Evolutionary conservation across 2,797 vertebrate genomes (phyloP).

Genomic region (Lates japonicus): DNA sequence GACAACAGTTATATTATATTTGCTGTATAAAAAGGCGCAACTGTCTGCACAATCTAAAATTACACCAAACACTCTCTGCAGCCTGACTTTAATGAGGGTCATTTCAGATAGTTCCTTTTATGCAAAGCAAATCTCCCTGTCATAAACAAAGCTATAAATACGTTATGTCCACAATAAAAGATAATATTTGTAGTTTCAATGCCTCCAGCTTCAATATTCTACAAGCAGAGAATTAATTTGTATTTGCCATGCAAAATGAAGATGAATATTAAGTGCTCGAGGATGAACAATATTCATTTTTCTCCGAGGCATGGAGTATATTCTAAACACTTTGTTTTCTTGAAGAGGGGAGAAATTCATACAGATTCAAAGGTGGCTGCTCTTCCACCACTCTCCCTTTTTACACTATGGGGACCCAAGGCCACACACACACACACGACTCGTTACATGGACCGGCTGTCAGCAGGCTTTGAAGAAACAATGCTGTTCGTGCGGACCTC

Average conservation of each 20-base stretch:
- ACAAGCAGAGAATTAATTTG: slow-evolving; percentile 35
- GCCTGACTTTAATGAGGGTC: slow-evolving; percentile 23
- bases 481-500: slow-evolving; percentile 42
- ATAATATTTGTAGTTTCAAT: slow-evolving; percentile 29
- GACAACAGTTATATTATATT: not conserved
- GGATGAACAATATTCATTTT: slow-evolving; percentile 34
- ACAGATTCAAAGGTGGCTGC: not conserved
- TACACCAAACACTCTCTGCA: slow-evolving; percentile 9
- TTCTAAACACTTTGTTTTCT: slow-evolving; percentile 1
- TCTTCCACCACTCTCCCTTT: slow-evolving; percentile 25
- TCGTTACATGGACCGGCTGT: slow-evolving; percentile 35
- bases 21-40: not conserved
- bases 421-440: slow-evolving; percentile 38
- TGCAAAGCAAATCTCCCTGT: slow-evolving; percentile 26
- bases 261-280: slow-evolving; percentile 30
- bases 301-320: slow-evolving; percentile 2
- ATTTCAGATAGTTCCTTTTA: slow-evolving; percentile 25
- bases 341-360: not conserved
- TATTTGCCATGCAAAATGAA: slow-evolving; percentile 47
- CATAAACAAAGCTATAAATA: slow-evolving; percentile 48
- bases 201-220: slow-evolving; percentile 24
- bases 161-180: slow-evolving; percentile 35
- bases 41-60: slow-evolving; percentile 13
- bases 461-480: slow-evolving; percentile 49
- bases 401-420: slow-evolving; percentile 10